Base-by-base conservation (phyloP, 2,113 vertebrate species). In the Diadophis punctatus region DNA sequence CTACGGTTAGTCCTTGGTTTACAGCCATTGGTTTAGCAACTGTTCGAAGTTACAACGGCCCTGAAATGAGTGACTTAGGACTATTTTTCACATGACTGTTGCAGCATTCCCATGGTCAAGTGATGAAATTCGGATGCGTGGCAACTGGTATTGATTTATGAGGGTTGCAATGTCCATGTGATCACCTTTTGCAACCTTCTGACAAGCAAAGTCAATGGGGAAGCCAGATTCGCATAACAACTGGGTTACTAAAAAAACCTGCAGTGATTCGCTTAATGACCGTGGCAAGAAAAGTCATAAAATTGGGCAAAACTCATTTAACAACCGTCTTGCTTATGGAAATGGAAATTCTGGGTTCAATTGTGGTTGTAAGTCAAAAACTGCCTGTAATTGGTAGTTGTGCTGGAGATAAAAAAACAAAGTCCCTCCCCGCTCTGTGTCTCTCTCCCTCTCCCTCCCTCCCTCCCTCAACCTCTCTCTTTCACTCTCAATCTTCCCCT, bases 361-460 rank as follows among this genome's bases (percentile, higher is more conserved):
- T 63, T 63, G 27, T 63, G 60, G 27, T n/a, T 63, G 27, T 30
- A n/a, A 14, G 27, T n/a, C 11, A 1, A 63, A 27, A 10, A 63
- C 1, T 30, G 11, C 58, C 58, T 63, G 27, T 92, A 96, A 97
- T 91, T 95, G 95, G 94, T 96, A 95, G 94, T 96, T 96, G 94
- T 88, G 93, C 87, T 25, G 3, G 80, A 94, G 93, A 94, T 93
- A 93, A 93, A 94, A 95, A 93, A 96, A 95, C 60, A 93, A 39
- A 39, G n/a, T 34, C 20, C 12, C 51, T 8, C 12, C 8, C n/a
- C n/a, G n/a, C n/a, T n/a, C n/a, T n/a, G n/a, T n/a, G n/a, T 27
- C 5, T 23, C 3, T 56, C 22, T 56, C 22, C 16, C 20, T 56
- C 22, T 23, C 6, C 5, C 53, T 55, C 5, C 20, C 0, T 55